Base-by-base conservation (phyloP, 2,888 invertebrate species). In the Mythimna pallens region DNA sequence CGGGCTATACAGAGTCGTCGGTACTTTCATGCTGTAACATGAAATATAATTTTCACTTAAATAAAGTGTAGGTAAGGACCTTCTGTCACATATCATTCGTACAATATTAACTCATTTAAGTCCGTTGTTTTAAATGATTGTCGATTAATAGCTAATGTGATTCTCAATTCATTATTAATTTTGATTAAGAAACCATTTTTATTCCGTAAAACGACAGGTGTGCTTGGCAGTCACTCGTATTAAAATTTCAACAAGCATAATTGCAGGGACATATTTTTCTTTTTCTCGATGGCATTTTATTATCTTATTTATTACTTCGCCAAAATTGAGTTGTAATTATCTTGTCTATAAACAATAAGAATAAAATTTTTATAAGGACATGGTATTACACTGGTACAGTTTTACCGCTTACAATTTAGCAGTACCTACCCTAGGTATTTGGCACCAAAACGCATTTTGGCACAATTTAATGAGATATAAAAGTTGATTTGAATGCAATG, bases 131-230 rank as follows among this genome's bases (percentile, higher is more conserved):
- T 72, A 52, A 72, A 63, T 72, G 55, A 62, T 54, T 36, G 57
- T 63, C 73, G 47, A 68, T 78, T 52, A 65, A 67, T 73, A 65
- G 55, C 57, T 61, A 55, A 63, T 66, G 22, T 30, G 65, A 65
- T 55, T 63, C 54, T 40, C 54, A 25, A 58, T 70, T 57, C 17
- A 70, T 66, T 74, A 63, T 81, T 73, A 64, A 75, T 58, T 78
- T 22, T 65, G 66, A 69, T 69, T 62, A 78, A 70, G 73, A 86
- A 85, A 79, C 83, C 61, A 73, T 70, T 69, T 73, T 63, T 65
- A 77, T 55, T 77, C n/a, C 30, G 47, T 64, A 43, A 59, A 77
- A 22, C 40, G 73, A 68, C 81, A 81, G 81, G 59, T 80, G 78
- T 36, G 54, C 14, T 14, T 25, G 20, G 70, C 54, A 57, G 64